Base-by-base conservation (phyloP, 1,140 invertebrate species). In the Reticulitermes speratus region DNA sequence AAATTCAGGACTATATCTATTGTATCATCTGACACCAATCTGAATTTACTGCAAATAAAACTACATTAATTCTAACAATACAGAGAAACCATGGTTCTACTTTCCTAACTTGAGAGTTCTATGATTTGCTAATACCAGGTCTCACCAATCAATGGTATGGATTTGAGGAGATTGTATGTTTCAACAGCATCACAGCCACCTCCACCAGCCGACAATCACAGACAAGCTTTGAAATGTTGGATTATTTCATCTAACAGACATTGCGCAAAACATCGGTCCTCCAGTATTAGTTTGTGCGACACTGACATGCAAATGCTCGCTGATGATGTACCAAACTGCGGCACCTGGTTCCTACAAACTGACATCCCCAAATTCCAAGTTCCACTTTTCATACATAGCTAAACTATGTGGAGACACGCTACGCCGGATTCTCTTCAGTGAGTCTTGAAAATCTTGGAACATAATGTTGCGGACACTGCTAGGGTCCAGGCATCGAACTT, bases 301-400 rank as follows among this genome's bases (percentile, higher is more conserved):
- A 55, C 14, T 55, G 52, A 55, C 52, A 55, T 55, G 52, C 52
- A 55, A 55, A 55, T 21, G 14, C 16, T 55, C 52, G 19, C 52
- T 21, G 1, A 55, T 55, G 52, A 55, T 55, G 52, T 21, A 55
- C 52, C 14, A 21, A 5, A 19, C 19, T 16, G 19, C 52, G 8
- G 52, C 23, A 83, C 16, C 44, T 52, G 83, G 44, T 48, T n/a
- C 16, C 83, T 88, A 96, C 88, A 95, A 91, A 88, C 95, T 96
- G 55, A 97, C 93, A 89, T 98, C 98, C 30, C 98, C 98, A 91
- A 96, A 99, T 88, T 97, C 96, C 87, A 95, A 93, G 88, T 98
- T 98, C 98, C 98, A 99, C 90, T 97, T 97, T 90, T 97, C 96
- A 90, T 98, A 99, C 7, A 94, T 94, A 45, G 94, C 94, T 52